Evolutionary conservation across 2,113 vertebrate genomes (phyloP).

Genomic region (Bubo bubo): DNA sequence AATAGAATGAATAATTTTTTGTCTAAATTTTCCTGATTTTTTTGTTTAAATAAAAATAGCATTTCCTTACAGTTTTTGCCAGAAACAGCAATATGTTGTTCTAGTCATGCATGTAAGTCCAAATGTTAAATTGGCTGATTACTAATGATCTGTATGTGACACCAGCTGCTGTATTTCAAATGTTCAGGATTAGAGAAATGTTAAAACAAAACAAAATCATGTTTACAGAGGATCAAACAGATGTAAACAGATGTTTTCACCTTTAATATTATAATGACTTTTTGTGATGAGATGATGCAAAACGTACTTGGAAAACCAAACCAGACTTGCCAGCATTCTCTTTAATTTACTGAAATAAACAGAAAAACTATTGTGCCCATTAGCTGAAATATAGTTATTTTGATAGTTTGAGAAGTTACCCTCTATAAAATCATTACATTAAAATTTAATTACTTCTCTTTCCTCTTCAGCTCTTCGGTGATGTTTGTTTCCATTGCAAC

Average conservation of each 20-base stretch:
- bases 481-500: conserved; percentile 98
- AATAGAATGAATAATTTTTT: neutral
- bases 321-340: neutral
- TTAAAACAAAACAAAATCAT: neutral
- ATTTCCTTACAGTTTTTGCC: neutral
- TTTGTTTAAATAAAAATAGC: neutral
- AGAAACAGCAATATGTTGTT: neutral
- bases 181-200: neutral
- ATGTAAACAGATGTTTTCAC: neutral
- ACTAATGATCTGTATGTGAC: neutral
- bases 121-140: neutral
- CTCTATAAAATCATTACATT: neutral
- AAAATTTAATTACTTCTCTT: neutral
- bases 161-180: neutral
- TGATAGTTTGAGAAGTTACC: neutral
- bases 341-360: neutral
- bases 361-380: neutral
- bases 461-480: conserved; percentile 89
- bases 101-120: neutral
- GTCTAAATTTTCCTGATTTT: neutral
- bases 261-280: neutral
- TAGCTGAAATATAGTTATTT: neutral
- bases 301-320: neutral
- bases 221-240: neutral
- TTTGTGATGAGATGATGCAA: neutral